Evolutionary conservation across 2,888 invertebrate genomes (phyloP).

Genomic region (Tortricodes alternella): DNA sequence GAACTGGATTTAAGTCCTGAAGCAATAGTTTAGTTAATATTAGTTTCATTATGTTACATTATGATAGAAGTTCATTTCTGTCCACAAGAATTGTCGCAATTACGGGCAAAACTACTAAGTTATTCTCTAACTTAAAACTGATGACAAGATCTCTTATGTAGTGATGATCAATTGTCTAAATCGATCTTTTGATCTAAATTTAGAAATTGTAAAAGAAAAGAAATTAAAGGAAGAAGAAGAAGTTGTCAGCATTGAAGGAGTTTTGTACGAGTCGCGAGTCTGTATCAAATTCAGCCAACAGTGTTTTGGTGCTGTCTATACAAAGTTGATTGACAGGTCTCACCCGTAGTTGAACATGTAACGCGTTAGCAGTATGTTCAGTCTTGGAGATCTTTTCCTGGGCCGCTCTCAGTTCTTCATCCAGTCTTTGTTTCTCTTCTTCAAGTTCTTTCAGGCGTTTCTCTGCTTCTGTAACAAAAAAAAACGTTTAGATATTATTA

Average conservation of each 20-base stretch:
- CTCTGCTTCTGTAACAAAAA: slow-evolving; percentile 84
- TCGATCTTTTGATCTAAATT: too few species aligned
- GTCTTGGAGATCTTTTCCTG: slow-evolving; percentile 86
- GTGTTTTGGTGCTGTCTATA: background rate
- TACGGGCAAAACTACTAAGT: too few species aligned
- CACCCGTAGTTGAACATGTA: slow-evolving; percentile 72
- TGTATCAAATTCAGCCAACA: too few species aligned
- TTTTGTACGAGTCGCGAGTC: too few species aligned
- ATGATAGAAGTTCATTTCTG: background rate
- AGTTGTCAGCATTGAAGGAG: too few species aligned
- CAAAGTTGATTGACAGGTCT: slow-evolving; percentile 18
- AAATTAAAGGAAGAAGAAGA: too few species aligned
- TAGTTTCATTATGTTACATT: background rate
- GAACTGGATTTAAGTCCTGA: slow-evolving; percentile 78
- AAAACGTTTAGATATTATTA: background rate
- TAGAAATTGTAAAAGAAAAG: too few species aligned
- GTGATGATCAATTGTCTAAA: too few species aligned
- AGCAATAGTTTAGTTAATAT: slow-evolving; percentile 15
- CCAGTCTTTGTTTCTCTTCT: slow-evolving; percentile 86
- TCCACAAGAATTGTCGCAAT: too few species aligned
- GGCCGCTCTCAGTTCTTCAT: slow-evolving; percentile 86
- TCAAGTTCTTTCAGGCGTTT: slow-evolving; percentile 86
- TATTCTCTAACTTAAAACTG: too few species aligned
- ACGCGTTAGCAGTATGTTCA: slow-evolving; percentile 79
- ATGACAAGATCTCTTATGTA: too few species aligned